These are phyloP conservation scores for Premnoplex brunnescens DNA, from an alignment of 2,797 vertebrate genomes.

Conservation along the genomic window DNA sequence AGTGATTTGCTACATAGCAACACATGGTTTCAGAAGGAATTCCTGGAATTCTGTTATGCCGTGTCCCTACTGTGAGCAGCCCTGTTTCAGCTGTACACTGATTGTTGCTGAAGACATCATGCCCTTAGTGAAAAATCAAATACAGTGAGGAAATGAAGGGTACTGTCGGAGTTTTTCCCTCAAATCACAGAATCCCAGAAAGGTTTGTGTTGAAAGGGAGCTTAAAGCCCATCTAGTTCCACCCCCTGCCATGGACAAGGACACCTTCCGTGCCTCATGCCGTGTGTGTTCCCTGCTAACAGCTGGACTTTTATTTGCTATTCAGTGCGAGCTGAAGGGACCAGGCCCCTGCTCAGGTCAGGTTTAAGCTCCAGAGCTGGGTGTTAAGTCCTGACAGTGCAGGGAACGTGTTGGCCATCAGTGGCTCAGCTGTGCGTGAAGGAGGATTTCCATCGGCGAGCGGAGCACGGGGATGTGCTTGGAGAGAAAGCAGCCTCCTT, in stretches of 20 bases:
- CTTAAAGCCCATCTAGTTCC: not conserved
- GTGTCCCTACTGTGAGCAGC: not conserved
- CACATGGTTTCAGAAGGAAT: not conserved
- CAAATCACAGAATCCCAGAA: not conserved
- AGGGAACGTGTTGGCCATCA: not conserved
- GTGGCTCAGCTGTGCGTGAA: not conserved
- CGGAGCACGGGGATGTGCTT: rapidly evolving
- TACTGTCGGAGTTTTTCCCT: not conserved
- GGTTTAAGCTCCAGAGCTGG: rapidly evolving
- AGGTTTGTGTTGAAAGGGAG: not conserved
- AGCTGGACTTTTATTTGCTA: rapidly evolving
- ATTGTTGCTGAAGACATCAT: not conserved
- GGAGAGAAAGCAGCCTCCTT: not conserved
- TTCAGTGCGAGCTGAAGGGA: not conserved
- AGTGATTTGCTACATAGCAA: not conserved
- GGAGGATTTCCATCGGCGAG: not conserved
- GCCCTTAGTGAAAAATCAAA: not conserved
- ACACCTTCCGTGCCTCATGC: not conserved
- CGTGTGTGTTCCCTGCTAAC: not conserved
- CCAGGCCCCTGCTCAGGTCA: not conserved
- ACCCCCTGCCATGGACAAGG: rapidly evolving
- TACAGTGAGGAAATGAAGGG: not conserved
- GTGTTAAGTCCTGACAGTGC: rapidly evolving
- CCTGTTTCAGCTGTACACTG: not conserved
- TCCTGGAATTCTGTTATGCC: not conserved